Evolutionary conservation across 92 coral and sea anemone species (phyloP).

Genomic region (Pocillopora grandis): DNA sequence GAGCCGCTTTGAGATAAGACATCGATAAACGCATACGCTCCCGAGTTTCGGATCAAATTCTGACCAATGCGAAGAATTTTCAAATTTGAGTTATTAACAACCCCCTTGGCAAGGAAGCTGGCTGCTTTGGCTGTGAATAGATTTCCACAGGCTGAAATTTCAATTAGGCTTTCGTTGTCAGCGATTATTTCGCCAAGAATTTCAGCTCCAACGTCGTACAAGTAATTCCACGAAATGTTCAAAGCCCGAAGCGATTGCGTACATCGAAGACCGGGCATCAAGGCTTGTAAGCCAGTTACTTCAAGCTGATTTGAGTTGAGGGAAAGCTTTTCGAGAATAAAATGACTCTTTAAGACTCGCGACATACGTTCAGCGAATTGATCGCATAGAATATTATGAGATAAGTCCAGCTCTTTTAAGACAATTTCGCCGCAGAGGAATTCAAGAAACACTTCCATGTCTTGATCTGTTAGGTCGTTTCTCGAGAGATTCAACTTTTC

Average conservation of each 20-base stretch:
- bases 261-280: constrained; percentile 65
- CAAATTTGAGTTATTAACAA: constrained; percentile 63
- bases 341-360: constrained; percentile 45
- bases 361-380: constrained; percentile 57
- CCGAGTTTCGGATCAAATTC: constrained; percentile 77
- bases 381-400: constrained; percentile 73
- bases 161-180: constrained; percentile 55
- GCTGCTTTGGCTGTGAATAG: constrained; percentile 78
- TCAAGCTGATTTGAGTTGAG: constrained; percentile 79
- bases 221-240: constrained; percentile 92
- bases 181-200: constrained; percentile 61
- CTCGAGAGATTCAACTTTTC: constrained; percentile 66
- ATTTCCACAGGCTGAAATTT: constrained; percentile 79
- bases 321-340: constrained; percentile 53
- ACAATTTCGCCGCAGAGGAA: constrained; percentile 49
- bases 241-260: constrained; percentile 58
- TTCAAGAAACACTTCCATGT: constrained; percentile 44
- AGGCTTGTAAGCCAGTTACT: constrained; percentile 60
- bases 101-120: constrained; percentile 55
- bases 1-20: constrained; percentile 22
- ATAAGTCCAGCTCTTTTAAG: constrained; percentile 65
- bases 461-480: constrained; percentile 71
- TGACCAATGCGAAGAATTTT: constrained; percentile 70
- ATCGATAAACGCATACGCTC: constrained; percentile 65
- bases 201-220: constrained; percentile 79